These are phyloP conservation scores for Tribolium madens DNA, from an alignment of 1,140 invertebrate genomes.

Conservation along the genomic window DNA sequence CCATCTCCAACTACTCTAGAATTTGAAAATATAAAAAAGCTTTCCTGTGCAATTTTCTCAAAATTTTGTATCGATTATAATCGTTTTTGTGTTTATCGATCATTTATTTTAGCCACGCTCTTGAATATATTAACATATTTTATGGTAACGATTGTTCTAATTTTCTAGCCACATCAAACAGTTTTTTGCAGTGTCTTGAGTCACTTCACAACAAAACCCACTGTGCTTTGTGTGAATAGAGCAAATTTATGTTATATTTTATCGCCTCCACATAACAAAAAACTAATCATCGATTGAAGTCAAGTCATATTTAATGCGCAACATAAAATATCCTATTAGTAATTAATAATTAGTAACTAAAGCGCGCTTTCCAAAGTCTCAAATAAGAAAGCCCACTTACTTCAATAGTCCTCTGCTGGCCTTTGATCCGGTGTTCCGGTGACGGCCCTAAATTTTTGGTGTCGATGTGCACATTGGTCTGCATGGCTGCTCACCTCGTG, in stretches of 20 bases:
- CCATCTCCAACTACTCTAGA: not conserved
- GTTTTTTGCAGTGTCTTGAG: not conserved
- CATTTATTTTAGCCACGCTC: slow-evolving; percentile 29
- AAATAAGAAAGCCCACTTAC: slow-evolving; percentile 61
- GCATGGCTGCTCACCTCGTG: slow-evolving; percentile 67
- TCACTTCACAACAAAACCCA: not conserved
- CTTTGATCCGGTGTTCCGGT: slow-evolving; percentile 68
- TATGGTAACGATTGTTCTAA: slow-evolving; percentile 24
- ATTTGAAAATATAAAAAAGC: not conserved
- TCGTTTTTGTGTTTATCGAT: slow-evolving; percentile 19
- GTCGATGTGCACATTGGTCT: slow-evolving; percentile 77
- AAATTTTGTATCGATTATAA: slow-evolving; percentile 26
- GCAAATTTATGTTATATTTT: slow-evolving; percentile 8
- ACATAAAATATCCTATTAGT: slow-evolving; percentile 1
- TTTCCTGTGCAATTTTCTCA: too few species aligned
- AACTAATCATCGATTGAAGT: not conserved
- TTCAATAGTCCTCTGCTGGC: slow-evolving; percentile 66
- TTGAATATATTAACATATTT: slow-evolving; percentile 38
- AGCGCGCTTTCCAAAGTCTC: slow-evolving; percentile 29
- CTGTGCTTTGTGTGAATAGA: not conserved
- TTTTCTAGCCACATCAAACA: not conserved
- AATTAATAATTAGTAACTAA: not conserved
- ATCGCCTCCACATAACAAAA: not conserved
- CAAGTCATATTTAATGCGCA: not conserved
- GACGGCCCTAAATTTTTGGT: slow-evolving; percentile 71